A percentile compares a stretch with the other conserved stretches of the same genome.
Conservation (phyloP, 1,140 invertebrate species). For the Heliconius hermathena region DNA sequence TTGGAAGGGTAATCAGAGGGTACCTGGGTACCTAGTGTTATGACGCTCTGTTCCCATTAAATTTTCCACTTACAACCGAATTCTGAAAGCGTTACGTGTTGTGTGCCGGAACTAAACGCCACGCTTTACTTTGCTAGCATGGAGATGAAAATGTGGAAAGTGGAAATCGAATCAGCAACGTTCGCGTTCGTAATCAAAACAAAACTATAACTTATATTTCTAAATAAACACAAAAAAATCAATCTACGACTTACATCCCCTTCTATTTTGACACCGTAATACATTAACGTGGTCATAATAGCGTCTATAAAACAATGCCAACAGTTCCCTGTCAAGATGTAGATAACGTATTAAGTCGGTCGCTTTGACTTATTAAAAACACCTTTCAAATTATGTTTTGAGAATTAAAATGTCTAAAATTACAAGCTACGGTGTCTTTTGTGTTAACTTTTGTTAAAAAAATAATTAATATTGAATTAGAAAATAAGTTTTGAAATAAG, state of each 20-base stretch:
- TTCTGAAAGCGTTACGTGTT: too few species aligned
- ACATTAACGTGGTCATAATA: slow-evolving; percentile 34
- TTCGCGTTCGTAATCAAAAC: too few species aligned
- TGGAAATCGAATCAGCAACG: too few species aligned
- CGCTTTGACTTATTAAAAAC: slow-evolving; percentile 31
- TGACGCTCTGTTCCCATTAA: too few species aligned
- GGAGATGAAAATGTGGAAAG: too few species aligned
- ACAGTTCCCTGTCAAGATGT: slow-evolving; percentile 33
- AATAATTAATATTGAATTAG: not conserved
- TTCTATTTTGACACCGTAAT: not conserved
- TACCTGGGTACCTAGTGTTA: too few species aligned
- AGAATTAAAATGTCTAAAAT: slow-evolving; percentile 28
- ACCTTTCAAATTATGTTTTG: slow-evolving; percentile 17
- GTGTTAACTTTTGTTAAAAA: not conserved
- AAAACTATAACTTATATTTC: not conserved
- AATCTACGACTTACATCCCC: not conserved
- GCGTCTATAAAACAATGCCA: slow-evolving; percentile 29
- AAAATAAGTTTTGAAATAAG: not conserved
- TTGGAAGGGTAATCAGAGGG: too few species aligned
- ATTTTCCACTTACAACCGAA: too few species aligned
- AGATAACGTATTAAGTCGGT: slow-evolving; percentile 26
- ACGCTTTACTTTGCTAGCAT: too few species aligned
- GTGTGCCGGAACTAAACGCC: too few species aligned
- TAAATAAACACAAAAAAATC: not conserved
- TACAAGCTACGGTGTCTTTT: slow-evolving; percentile 10